Percentiles rank a stretch among this genome's conserved stretches.
phyloP scores from a whole-genome alignment of 2,888 invertebrate genomes.

The Leptinotarsa haldemani region DNA sequence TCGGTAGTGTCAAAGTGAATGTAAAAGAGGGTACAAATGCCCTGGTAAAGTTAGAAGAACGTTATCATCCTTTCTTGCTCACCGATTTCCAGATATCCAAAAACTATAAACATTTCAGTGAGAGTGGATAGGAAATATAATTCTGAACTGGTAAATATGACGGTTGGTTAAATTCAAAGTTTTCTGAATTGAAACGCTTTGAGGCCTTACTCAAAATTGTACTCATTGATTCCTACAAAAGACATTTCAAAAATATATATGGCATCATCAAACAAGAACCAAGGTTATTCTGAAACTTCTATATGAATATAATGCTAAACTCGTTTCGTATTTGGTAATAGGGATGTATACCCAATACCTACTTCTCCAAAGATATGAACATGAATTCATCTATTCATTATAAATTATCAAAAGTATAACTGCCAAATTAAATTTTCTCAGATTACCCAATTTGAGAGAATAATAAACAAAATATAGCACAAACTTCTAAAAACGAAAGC shows the following conservation, averaged over 20 bases:
- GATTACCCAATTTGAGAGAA: too few relatives aligned
- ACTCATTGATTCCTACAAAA: too few relatives aligned
- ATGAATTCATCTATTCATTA: too few relatives aligned
- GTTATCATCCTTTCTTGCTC: not conserved
- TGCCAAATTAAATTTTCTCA: too few relatives aligned
- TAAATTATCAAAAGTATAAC: too few relatives aligned
- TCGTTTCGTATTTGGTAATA: too few relatives aligned
- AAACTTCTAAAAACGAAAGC: too few relatives aligned
- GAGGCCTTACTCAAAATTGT: too few relatives aligned
- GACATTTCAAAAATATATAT: not conserved
- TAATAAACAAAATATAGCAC: too few relatives aligned
- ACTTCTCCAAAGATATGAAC: too few relatives aligned
- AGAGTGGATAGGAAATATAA: not conserved
- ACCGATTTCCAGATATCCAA: not conserved
- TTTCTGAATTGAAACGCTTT: not conserved
- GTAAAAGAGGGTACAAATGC: not conserved
- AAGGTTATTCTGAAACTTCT: not conserved
- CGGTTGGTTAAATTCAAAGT: not conserved
- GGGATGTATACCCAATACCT: too few relatives aligned
- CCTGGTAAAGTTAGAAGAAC: not conserved
- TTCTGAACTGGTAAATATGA: not conserved
- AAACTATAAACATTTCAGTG: not conserved
- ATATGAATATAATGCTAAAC: not conserved
- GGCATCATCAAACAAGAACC: not conserved
- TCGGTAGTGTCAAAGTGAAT: not conserved